Evolutionary conservation across 2,888 invertebrate genomes (phyloP).

Genomic region (Agonum fuliginosum): DNA sequence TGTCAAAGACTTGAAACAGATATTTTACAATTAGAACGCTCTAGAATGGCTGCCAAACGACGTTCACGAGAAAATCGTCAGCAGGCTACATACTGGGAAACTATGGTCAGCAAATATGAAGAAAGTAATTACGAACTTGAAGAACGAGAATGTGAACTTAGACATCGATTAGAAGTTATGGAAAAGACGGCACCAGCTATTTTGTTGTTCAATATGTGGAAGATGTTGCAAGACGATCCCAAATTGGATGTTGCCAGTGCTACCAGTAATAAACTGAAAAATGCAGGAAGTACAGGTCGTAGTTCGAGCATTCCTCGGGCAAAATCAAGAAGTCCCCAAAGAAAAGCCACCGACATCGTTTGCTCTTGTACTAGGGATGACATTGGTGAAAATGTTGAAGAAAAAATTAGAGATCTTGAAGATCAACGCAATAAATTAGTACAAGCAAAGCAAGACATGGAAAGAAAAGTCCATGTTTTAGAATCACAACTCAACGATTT

Average conservation of each 20-base stretch:
- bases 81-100: slow-evolving; percentile 62
- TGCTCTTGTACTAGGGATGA: no score
- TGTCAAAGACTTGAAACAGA: slow-evolving; percentile 73
- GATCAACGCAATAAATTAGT: slow-evolving; percentile 35
- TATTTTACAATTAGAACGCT: slow-evolving; percentile 65
- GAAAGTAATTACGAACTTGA: slow-evolving; percentile 74
- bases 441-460: slow-evolving; percentile 8
- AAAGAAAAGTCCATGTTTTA: slow-evolving; percentile 15
- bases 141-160: slow-evolving; percentile 75
- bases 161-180: slow-evolving; percentile 75
- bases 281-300: slow-evolving; percentile 58
- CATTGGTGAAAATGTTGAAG: background rate
- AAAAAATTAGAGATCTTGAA: background rate
- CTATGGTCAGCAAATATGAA: slow-evolving; percentile 75
- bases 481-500: slow-evolving; percentile 33
- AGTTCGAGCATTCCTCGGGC: slow-evolving; percentile 68
- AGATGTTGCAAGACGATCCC: slow-evolving; percentile 70
- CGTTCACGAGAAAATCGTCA: slow-evolving; percentile 63
- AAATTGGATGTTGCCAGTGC: slow-evolving; percentile 67
- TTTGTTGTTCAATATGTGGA: slow-evolving; percentile 78
- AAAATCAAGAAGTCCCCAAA: slow-evolving; percentile 66
- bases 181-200: slow-evolving; percentile 79
- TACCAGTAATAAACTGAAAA: slow-evolving; percentile 43
- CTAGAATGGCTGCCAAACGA: slow-evolving; percentile 65
- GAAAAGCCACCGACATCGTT: background rate